Percentiles rank a stretch among this genome's conserved stretches.
These are phyloP conservation scores for Macrosoma leucophasiata DNA, from an alignment of 2,888 invertebrate genomes.

Conservation along the genomic window DNA sequence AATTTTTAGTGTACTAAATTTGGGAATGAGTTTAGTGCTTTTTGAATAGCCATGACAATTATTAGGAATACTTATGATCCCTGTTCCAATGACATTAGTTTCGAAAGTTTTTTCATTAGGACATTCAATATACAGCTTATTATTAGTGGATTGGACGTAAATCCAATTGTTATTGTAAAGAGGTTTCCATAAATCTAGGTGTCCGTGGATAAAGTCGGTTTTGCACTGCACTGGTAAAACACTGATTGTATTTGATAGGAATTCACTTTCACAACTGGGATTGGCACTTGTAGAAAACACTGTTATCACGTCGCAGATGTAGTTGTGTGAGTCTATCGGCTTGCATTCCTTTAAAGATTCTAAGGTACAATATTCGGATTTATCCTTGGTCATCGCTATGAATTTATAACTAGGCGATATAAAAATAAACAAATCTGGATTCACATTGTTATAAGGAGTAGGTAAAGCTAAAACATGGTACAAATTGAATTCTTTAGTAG, in stretches of 20 bases:
- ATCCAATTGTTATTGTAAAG: conserved; percentile 21
- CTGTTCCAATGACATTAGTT: conserved; percentile 2
- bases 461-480: conserved; percentile 10
- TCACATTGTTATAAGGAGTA: conserved; percentile 3
- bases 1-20: not conserved
- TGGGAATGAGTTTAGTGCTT: conserved; percentile 1
- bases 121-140: conserved; percentile 1
- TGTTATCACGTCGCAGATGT: conserved; percentile 7
- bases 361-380: conserved; percentile 8
- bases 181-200: conserved; percentile 19
- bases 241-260: conserved; percentile 17
- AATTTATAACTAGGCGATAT: conserved; percentile 4
- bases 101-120: not conserved
- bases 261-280: conserved; percentile 21
- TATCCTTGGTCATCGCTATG: conserved; percentile 5
- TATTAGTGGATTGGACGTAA: conserved; percentile 15
- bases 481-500: conserved; percentile 3
- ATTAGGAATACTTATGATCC: not conserved
- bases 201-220: conserved; percentile 13
- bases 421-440: conserved; percentile 7
- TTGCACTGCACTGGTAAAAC: conserved; percentile 8
- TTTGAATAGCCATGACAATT: conserved; percentile 3
- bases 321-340: not conserved
- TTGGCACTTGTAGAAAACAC: conserved; percentile 1
- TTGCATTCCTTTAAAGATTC: conserved; percentile 6